Conservation (phyloP, 2,113 vertebrate species). For the Passer montanus region DNA sequence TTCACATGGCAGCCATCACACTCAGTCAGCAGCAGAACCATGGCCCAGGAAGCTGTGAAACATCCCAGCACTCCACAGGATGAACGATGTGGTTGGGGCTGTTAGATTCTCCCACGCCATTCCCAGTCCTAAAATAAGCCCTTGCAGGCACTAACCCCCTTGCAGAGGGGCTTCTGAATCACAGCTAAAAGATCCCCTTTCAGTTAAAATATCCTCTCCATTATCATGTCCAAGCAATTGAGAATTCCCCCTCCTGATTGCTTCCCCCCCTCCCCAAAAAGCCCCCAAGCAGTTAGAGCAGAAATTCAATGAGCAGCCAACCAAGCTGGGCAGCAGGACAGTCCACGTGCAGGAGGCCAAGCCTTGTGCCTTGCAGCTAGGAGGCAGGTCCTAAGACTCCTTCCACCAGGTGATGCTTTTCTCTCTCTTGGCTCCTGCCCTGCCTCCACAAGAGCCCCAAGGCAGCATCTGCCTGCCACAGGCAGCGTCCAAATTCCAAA, state of each 20-base stretch:
- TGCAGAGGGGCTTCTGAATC: not conserved
- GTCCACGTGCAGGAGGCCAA: not conserved
- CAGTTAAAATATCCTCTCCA: not conserved
- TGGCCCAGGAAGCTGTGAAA: not conserved
- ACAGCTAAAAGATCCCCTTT: not conserved
- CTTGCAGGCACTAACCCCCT: not conserved
- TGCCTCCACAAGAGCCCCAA: not conserved
- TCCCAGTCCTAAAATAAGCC: not conserved
- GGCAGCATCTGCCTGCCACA: too few relatives aligned
- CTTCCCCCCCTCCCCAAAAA: not conserved
- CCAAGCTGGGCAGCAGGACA: fast-evolving
- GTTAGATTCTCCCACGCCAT: not conserved
- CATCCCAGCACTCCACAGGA: not conserved
- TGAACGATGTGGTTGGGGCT: fast-evolving
- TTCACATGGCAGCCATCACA: not conserved
- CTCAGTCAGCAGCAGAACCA: not conserved
- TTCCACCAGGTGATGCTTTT: not conserved
- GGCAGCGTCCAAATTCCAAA: fast-evolving
- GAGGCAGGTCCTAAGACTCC: not conserved
- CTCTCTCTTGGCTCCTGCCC: not conserved
- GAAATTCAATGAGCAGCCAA: not conserved
- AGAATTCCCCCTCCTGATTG: not conserved
- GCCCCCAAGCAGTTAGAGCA: not conserved
- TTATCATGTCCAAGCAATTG: not conserved
- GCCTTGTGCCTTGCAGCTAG: not conserved